These are phyloP conservation scores for Hydriomena furcata DNA, from an alignment of 2,888 invertebrate genomes.

Conservation along the genomic window DNA sequence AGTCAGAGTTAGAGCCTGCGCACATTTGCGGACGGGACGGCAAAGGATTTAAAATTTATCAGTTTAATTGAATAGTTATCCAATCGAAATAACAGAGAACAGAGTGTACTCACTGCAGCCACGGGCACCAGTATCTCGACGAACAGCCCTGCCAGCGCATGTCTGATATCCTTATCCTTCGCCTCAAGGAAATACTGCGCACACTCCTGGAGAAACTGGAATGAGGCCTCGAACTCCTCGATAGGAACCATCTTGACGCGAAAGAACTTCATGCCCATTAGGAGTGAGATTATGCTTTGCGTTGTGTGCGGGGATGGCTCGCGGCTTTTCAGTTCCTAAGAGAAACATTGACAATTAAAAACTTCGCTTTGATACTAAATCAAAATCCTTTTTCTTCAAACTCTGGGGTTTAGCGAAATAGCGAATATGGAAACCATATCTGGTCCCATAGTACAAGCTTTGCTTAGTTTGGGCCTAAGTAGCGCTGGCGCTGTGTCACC, in stretches of 20 bases:
- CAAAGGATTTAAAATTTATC: too few relatives aligned
- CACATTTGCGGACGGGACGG: too few relatives aligned
- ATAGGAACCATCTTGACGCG: constrained; percentile 98
- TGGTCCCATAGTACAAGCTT: too few relatives aligned
- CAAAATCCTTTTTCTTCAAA: too few relatives aligned
- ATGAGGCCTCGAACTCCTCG: constrained; percentile 99
- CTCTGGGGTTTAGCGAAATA: too few relatives aligned
- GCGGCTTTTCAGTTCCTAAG: constrained; percentile 85
- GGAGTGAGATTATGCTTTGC: constrained; percentile 97
- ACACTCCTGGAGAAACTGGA: constrained; percentile 99
- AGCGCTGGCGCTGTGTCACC: too few relatives aligned
- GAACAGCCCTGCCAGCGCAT: constrained; percentile 98
- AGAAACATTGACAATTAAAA: neutral
- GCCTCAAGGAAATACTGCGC: constrained; percentile 99
- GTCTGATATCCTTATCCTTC: constrained; percentile 98
- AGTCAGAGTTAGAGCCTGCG: too few relatives aligned
- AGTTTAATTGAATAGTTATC: too few relatives aligned
- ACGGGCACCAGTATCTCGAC: constrained; percentile 99
- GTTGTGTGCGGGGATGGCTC: constrained; percentile 96
- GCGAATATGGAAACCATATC: too few relatives aligned
- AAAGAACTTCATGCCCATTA: constrained; percentile 99
- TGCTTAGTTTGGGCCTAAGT: too few relatives aligned
- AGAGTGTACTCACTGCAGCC: constrained; percentile 90
- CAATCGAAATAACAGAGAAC: too few relatives aligned
- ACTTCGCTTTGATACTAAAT: too few relatives aligned